These are phyloP conservation scores for Rhagologus leucostigma DNA, from an alignment of 2,113 vertebrate species.

Conservation along the genomic window DNA sequence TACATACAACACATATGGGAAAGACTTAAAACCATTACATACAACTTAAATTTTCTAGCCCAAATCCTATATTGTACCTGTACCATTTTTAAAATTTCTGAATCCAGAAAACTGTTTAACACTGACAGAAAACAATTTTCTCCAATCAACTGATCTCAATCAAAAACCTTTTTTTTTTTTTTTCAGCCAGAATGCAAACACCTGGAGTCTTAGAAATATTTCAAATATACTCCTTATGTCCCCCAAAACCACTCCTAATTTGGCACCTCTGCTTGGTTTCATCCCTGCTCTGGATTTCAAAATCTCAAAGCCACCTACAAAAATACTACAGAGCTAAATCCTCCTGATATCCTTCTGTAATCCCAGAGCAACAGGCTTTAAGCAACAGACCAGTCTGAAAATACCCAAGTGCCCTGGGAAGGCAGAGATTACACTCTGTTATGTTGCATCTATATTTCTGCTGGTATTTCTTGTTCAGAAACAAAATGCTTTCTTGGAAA, in stretches of 20 bases:
- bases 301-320: not conserved
- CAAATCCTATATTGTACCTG: not conserved
- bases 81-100: not conserved
- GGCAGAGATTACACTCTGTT: not conserved
- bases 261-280: not conserved
- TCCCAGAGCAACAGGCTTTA: conserved; percentile 5
- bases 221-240: not conserved
- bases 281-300: not conserved
- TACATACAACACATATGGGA: not conserved
- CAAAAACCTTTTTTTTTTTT: not conserved
- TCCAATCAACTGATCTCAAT: not conserved
- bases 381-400: conserved; percentile 28
- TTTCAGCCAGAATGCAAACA: not conserved
- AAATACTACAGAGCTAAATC: conserved; percentile 37
- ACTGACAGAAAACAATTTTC: not conserved
- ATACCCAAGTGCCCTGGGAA: conserved; percentile 3
- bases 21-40: not conserved
- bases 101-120: not conserved
- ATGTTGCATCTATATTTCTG: not conserved
- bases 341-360: not conserved
- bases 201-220: not conserved
- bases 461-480: not conserved
- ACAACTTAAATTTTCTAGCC: not conserved
- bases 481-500: not conserved
- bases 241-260: not conserved